Evolutionary conservation across 2,113 vertebrate genomes (phyloP).

Genomic region (Dolichallabes microphthalmus): DNA sequence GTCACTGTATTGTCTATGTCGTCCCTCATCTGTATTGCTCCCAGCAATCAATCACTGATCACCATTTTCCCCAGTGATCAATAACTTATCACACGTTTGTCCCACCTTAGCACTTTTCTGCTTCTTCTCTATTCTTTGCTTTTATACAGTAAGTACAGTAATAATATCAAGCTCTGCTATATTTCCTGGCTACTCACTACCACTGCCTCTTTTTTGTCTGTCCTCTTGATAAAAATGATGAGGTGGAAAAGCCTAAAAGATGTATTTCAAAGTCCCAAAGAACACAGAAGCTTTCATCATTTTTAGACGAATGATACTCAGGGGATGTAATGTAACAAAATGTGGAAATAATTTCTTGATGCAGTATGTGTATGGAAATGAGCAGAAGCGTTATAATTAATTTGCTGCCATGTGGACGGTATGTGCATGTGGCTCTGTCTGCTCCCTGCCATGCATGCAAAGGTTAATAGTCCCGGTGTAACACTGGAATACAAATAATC

Average conservation of each 20-base stretch:
- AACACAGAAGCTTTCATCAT: background rate
- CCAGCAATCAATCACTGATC: background rate
- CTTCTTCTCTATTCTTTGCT: background rate
- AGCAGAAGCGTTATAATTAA: background rate
- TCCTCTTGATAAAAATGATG: background rate
- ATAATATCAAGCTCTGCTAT: background rate
- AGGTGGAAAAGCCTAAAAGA: background rate
- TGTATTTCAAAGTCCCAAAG: background rate
- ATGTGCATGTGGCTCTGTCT: background rate
- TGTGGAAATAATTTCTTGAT: background rate
- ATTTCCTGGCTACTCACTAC: background rate
- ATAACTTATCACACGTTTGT: background rate
- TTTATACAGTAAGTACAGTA: background rate
- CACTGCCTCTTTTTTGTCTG: background rate
- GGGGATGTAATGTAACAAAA: background rate
- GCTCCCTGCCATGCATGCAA: background rate
- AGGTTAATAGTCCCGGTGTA: constrained; percentile 15
- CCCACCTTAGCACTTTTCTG: background rate
- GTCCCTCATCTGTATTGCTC: background rate
- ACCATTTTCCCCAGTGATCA: background rate
- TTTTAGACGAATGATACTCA: background rate
- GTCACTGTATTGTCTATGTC: background rate
- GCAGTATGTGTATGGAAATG: background rate
- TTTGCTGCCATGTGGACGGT: background rate
- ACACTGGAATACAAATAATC: constrained; percentile 5